Base-by-base conservation (phyloP, 2,113 vertebrate species). In the Peromyscus polionotus region DNA sequence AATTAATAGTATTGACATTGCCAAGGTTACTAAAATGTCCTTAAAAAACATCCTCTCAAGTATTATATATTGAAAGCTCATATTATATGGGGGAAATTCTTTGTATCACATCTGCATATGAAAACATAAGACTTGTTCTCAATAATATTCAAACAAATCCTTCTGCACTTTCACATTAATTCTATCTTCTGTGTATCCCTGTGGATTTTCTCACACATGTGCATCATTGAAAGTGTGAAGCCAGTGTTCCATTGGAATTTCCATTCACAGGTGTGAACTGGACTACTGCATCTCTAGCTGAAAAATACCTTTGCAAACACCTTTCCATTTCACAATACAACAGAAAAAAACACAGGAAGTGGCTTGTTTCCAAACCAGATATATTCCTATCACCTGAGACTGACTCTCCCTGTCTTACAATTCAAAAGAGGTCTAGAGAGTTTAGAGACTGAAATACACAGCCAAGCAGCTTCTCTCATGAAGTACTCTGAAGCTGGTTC, bases 41-140 rank as follows among this genome's bases (percentile, higher is more conserved):
- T 94, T 94, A 63, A 77, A 96, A 90, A 67, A 73, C 24, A 88
- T 45, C 33, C 73, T 93, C 63, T 84, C 31, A 89, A 68, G 51
- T 70, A 88, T 91, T 93, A 91, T 65, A 92, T 92, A 26, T 42
- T 51, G 67, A 95, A 95, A 90, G 16, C 36, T 63, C 63, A 65
- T 24, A 54, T 84, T 72, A 65, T 72, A 42, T 33, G 31, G 11
- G 39, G 16, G 22, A 73, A n/a, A 68, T 39, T 39, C 24, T 72
- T 96, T 92, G 72, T 45, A n/a, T 75, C 48, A 77, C 81, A 75
- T 77, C 22, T 90, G 89, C 39, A 63, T n/a, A 65, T 48, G 19
- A n/a, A 95, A 95, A 88, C 48, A 73, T 7, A 86, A 20, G 48
- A 91, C 88, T 91, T 94, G 20, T 84, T 95, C 8, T 91, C 17